These are phyloP conservation scores for Motacilla tschutschensis DNA, from an alignment of 2,113 vertebrate species.

Conservation along the genomic window DNA sequence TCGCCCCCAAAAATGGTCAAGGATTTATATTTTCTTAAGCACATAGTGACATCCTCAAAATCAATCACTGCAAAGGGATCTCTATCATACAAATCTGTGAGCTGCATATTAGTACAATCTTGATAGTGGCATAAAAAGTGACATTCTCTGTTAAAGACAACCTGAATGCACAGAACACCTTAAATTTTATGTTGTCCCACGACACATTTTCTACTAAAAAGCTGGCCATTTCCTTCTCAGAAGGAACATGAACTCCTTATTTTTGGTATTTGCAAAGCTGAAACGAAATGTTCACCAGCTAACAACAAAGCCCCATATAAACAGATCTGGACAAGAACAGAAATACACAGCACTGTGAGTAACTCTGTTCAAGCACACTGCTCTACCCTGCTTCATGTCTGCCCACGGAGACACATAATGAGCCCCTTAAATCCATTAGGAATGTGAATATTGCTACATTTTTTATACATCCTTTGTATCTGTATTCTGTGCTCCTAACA, in stretches of 20 bases:
- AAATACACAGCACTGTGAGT: not conserved
- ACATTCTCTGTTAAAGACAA: not conserved
- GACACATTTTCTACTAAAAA: not conserved
- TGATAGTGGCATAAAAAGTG: not conserved
- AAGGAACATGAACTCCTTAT: not conserved
- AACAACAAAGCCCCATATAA: not conserved
- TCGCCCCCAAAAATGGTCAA: not conserved
- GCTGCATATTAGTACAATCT: not conserved
- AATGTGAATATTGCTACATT: not conserved
- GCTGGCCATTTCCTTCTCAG: not conserved
- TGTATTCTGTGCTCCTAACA: not conserved
- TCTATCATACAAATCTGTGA: conserved; percentile 12
- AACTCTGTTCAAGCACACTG: fast-evolving
- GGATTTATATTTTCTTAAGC: not conserved
- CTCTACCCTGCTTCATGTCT: not conserved
- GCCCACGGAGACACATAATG: not conserved
- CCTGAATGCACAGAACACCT: not conserved
- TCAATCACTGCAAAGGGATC: conserved; percentile 53
- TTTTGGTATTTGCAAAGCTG: not conserved
- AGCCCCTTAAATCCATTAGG: not conserved
- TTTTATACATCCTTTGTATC: not conserved
- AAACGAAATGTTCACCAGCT: not conserved
- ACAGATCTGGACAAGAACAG: not conserved
- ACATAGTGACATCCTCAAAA: conserved; percentile 47
- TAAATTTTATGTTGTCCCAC: not conserved